Evolutionary conservation across 1,140 invertebrate genomes (phyloP).

Genomic region (Lasaia peninsularis): DNA sequence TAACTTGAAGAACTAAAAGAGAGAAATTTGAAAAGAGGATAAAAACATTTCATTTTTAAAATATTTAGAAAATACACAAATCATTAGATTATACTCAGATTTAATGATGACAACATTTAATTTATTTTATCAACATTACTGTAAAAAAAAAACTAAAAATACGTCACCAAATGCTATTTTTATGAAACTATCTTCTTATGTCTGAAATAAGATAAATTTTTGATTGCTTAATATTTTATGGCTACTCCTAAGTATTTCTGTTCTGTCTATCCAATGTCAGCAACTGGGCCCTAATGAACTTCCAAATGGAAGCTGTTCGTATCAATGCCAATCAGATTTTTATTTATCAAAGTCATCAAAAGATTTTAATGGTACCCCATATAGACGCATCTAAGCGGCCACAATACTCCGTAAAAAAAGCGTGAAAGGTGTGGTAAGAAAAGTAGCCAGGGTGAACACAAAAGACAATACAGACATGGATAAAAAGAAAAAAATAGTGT

Average conservation of each 20-base stretch:
- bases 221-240: background rate
- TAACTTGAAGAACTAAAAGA: no score
- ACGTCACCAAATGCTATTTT: no score
- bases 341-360: constrained; percentile 64
- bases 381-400: constrained; percentile 27
- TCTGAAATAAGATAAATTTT: no score
- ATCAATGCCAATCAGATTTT: constrained; percentile 71
- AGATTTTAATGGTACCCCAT: constrained; percentile 53
- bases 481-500: background rate
- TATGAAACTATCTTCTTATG: no score
- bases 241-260: constrained; percentile 30
- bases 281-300: constrained; percentile 63
- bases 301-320: constrained; percentile 67
- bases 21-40: no score
- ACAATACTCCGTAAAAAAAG: constrained; percentile 39
- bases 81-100: no score
- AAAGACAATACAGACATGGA: background rate
- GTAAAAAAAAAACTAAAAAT: no score
- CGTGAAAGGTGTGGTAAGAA: constrained; percentile 39
- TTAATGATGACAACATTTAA: no score
- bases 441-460: constrained; percentile 1
- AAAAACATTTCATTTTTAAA: no score
- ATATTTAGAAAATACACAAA: no score
- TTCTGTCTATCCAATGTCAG: constrained; percentile 42
- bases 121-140: no score